Evolutionary conservation across 2,888 invertebrate genomes (phyloP).

Genomic region (Drosophila testacea): DNA sequence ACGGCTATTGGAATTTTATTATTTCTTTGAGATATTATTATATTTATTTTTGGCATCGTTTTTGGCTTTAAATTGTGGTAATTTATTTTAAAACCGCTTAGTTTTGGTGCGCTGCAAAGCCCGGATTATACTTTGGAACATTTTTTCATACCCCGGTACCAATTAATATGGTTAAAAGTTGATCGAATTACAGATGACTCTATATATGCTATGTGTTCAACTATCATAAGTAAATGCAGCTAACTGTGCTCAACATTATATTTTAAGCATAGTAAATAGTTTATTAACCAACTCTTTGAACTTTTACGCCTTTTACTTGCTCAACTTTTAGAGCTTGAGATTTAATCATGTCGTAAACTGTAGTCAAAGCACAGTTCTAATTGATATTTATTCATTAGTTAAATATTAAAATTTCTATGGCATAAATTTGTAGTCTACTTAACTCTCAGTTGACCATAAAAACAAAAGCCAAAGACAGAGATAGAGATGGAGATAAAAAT

Average conservation of each 20-base stretch:
- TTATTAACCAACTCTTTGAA: background rate
- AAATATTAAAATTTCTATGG: constrained; percentile 57
- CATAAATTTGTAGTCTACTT: constrained; percentile 48
- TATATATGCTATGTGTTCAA: background rate
- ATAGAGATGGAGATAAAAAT: background rate
- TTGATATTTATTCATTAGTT: constrained; percentile 60
- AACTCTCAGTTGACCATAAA: constrained; percentile 33
- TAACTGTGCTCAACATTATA: background rate
- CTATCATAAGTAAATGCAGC: too few species aligned
- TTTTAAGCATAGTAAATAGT: background rate
- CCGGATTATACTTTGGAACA: background rate
- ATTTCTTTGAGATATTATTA: constrained; percentile 20
- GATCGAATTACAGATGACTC: background rate
- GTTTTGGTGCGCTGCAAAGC: constrained; percentile 10
- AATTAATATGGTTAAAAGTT: constrained; percentile 7
- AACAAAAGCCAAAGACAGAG: constrained; percentile 16
- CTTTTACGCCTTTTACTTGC: background rate
- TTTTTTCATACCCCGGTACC: constrained; percentile 6
- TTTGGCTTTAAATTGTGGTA: constrained; percentile 22
- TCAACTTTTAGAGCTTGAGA: constrained; percentile 3
- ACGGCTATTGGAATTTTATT: constrained; percentile 50
- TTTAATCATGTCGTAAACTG: constrained; percentile 17
- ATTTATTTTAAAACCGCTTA: constrained; percentile 53
- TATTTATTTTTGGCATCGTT: constrained; percentile 19
- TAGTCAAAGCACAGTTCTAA: constrained; percentile 1